phyloP scores from a whole-genome alignment of 1,140 invertebrate genomes.

The Holcopasites calliopsidis region DNA sequence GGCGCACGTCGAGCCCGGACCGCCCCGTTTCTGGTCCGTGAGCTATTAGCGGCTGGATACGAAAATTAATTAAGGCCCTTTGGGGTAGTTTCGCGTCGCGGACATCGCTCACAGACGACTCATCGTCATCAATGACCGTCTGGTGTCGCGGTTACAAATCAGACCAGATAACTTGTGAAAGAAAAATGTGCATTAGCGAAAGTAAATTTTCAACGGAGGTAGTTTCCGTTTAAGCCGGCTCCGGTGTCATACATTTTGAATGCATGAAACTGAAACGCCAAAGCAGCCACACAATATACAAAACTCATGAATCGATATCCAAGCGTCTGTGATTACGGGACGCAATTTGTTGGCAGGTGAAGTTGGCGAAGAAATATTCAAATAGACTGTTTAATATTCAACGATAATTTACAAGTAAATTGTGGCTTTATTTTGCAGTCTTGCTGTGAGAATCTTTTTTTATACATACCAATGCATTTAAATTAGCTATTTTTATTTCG shows the following conservation, averaged over 20 bases:
- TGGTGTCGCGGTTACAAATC: background rate
- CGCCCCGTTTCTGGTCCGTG: conserved; percentile 38
- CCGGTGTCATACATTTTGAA: background rate
- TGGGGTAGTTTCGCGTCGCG: background rate
- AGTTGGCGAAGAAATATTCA: conserved; percentile 47
- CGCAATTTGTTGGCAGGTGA: conserved; percentile 36
- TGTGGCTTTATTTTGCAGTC: conserved; percentile 41
- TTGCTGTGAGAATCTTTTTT: conserved; percentile 18
- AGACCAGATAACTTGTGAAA: no score
- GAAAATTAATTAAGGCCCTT: conserved; percentile 60
- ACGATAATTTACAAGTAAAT: conserved; percentile 51
- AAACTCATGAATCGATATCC: conserved; percentile 27
- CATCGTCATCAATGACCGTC: background rate
- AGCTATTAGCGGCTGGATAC: conserved; percentile 57
- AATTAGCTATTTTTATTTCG: conserved; percentile 40
- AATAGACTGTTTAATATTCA: conserved; percentile 51
- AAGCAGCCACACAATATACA: conserved; percentile 6
- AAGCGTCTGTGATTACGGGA: conserved; percentile 25
- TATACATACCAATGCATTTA: conserved; percentile 36
- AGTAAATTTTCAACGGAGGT: background rate
- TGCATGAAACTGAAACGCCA: conserved; percentile 14
- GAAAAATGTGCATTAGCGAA: background rate
- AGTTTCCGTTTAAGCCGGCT: background rate
- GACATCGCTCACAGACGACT: conserved; percentile 16
- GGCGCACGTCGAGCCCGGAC: conserved; percentile 32